Evolutionary conservation across 1,140 invertebrate genomes (phyloP), one percentile per base, ranked within the genome.

Genomic region (Aphelenchoides avenae): DNA sequence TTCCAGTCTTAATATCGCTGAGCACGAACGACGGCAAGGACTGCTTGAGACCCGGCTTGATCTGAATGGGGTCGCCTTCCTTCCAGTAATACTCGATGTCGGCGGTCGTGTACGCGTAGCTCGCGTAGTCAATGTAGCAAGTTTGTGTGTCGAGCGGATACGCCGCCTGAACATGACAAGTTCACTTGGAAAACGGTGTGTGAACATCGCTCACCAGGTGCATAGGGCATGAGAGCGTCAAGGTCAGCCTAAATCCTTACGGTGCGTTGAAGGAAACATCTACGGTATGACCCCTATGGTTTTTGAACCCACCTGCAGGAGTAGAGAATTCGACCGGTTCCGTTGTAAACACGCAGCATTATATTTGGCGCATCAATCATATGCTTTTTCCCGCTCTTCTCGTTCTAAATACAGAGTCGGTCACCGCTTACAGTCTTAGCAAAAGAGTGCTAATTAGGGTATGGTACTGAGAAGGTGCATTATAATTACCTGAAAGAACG

Each of bases 301-400:
- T 18, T 30, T 4, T 27, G 22, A 11, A 43, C 15, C 18, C 15
- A 60, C 57, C 57, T 54, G n/a, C 51, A 66, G 81, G 89, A 93
- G 83, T 94, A 94, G 54, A 95, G 84, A 66, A 95, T 91, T 43
- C 87, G 87, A 52, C 90, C 91, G 69, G 64, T 66, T 11, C 91
- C 85, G 36, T 91, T 90, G 81, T 91, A 91, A 71, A 95, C 93
- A 66, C 91, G 82, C 75, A 95, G 90, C 82, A 95, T 90, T 52
- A 95, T 58, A 52, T 75, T 75, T 37, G 75, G 75, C 31, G 62
- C 60, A 36, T 77, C 75, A n/a, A 95, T 93, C 77, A 91, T 89
- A 80, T 95, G 91, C 78, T 93, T 92, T 77, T 93, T 90, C 40
- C 90, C 91, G 75, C 93, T 89, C 78, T 94, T 93, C 81, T 95